These are phyloP conservation scores for Paedocypris micromegethes DNA, from an alignment of 2,797 vertebrate species.

Conservation along the genomic window DNA sequence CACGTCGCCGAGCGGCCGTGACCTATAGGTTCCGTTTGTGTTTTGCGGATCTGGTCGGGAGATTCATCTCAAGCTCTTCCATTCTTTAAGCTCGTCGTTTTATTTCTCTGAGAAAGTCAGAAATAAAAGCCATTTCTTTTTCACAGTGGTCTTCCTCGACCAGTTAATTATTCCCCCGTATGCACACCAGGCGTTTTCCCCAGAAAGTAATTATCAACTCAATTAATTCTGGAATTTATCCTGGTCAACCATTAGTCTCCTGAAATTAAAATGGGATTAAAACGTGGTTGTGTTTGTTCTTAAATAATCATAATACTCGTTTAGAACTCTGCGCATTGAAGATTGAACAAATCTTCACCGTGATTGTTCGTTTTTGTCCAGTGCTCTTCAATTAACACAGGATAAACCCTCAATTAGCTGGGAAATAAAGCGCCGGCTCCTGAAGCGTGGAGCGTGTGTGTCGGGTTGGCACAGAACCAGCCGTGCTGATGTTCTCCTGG, in stretches of 20 bases:
- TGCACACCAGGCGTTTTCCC: slow-evolving; percentile 59
- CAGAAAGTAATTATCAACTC: slow-evolving; percentile 59
- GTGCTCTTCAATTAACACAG: neutral
- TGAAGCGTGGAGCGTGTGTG: slow-evolving; percentile 51
- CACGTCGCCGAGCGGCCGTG: neutral
- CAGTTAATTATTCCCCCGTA: slow-evolving; percentile 66
- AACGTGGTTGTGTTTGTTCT: neutral
- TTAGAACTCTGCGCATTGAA: neutral
- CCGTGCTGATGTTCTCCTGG: slow-evolving; percentile 28
- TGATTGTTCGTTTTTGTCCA: neutral
- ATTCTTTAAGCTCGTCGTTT: slow-evolving; percentile 19
- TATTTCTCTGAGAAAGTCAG: slow-evolving; percentile 33
- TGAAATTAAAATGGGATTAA: too few relatives aligned
- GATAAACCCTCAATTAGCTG: neutral
- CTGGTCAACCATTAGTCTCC: slow-evolving; percentile 24
- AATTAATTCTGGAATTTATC: slow-evolving; percentile 55
- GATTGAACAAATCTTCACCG: neutral
- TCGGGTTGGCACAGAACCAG: too few relatives aligned
- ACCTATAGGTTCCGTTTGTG: slow-evolving; percentile 20
- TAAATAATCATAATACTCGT: slow-evolving; percentile 1
- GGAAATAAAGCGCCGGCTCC: neutral
- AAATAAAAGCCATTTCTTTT: slow-evolving; percentile 54
- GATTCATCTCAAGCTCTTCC: slow-evolving; percentile 13
- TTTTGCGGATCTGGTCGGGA: too few relatives aligned
- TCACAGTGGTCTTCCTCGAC: slow-evolving; percentile 54